Evolutionary conservation across 2,113 vertebrate species (phyloP), one percentile per base, ranked within the genome.

Genomic region (Meles meles): DNA sequence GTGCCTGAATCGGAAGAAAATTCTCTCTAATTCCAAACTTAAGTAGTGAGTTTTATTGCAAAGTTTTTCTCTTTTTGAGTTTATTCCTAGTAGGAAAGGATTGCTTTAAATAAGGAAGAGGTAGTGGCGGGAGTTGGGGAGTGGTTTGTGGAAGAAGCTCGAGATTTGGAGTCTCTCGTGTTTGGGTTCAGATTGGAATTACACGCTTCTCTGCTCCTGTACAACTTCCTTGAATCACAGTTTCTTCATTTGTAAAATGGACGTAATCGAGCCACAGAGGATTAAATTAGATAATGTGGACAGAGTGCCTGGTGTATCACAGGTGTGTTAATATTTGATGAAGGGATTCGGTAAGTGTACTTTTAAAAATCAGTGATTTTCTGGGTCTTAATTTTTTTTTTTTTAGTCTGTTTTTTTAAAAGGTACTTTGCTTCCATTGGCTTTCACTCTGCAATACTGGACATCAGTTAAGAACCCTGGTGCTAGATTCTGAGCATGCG

Each of bases 1-100:
- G 63, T 74, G 42, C 61, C 83, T 59, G 8, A 69, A n/a, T n/a
- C 17, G 59, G 21, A 93, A 61, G 6, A 94, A 63, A 29, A 49
- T 89, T 71, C 88, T 59, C 67, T 55, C 67, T 39, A 15, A 83
- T 86, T 82, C 49, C 95, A 90, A 94, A 81, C n/a, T 88, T 69
- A 89, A 93, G 88, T 15, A 5, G 15, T 55, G 6, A 4, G 4
- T 63, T 96, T 97, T 13, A 0, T 96, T 96, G 82, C 47, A 93
- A 31, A 92, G 85, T 39, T 52, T 88, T n/a, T 86, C 69, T 59
- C 39, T 81, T 79, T 71, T 57, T 63, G 3, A 42, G 11, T 92
- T 94, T 74, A 71, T 85, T 93, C 25, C 2, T 96, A n/a, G n/a
- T 34, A 29, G 17, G 88, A 59, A 52, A 52, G 90, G 77, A 74